Evolutionary conservation across 2,113 vertebrate species (phyloP), one percentile per base, ranked within the genome.

Genomic region (Machaerirhynchus nigripectus): DNA sequence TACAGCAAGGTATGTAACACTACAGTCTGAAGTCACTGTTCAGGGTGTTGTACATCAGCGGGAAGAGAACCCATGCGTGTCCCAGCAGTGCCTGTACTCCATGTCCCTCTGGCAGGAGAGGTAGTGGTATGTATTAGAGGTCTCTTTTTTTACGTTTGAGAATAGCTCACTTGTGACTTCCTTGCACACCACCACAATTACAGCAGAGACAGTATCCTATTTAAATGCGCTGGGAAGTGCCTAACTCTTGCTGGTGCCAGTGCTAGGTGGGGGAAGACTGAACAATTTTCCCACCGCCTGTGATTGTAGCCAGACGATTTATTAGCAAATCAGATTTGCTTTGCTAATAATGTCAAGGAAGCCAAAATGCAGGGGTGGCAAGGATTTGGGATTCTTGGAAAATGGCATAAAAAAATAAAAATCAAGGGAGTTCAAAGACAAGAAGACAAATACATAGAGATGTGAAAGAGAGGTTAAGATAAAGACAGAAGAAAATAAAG

Each of bases 271-370:
- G 40, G 68, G 64, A 78, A 94, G 71, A 85, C 1, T 22, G 31
- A 85, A 61, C 27, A 69, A 49, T 56, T 87, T 94, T 83, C 50
- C 26, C 80, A 84, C 47, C 0, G 0, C 47, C 47, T 42, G 20
- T 59, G 74, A 91, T 42, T 73, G 55, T 82, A 89, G 77, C 71
- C 88, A 78, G 33, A 78, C 22, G 64, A 92, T 78, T 93, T 96
- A 94, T 73, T 73, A 93, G 80, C 94, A 97, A 94, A 95, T 82
- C 2, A 44, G 11, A 82, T 79, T 91, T 93, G 13, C 76, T 82
- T 93, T 94, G 76, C 88, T 83, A 80, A 95, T 89, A 92, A 81
- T 7, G 35, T 64, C 44, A 87, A 77, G 31, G 76, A 79, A 94
- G 76, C 56, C 52, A 91, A 91, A 92, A 84, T 52, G 49, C 80